These are phyloP conservation scores for Taeniopygia guttata DNA, from an alignment of 2,797 vertebrate genomes.

Conservation along the genomic window DNA sequence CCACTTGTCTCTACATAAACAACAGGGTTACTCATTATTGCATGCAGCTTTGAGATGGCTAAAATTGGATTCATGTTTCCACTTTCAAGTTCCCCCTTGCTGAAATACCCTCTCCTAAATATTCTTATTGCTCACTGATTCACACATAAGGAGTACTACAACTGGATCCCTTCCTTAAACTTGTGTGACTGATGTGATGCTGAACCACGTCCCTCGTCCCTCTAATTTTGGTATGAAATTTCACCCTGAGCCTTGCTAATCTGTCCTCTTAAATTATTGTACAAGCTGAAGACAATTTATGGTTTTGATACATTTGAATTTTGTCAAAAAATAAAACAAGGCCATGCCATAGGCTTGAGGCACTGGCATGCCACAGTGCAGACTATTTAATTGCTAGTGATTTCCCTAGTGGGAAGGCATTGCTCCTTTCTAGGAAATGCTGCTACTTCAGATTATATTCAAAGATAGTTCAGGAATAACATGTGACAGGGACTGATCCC, in stretches of 20 bases:
- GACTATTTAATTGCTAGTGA: not conserved
- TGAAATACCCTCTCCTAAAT: not conserved
- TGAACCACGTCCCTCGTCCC: not conserved
- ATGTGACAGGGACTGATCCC: not conserved
- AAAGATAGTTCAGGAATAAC: not conserved
- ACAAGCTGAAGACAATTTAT: not conserved
- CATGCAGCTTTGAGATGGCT: not conserved
- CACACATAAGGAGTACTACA: not conserved
- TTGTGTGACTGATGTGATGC: not conserved
- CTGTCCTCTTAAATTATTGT: not conserved
- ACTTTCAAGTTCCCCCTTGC: not conserved
- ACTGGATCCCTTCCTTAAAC: not conserved
- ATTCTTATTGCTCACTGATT: not conserved
- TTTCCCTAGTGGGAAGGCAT: not conserved
- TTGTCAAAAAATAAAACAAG: not conserved
- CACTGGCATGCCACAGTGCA: not conserved
- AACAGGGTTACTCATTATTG: not conserved
- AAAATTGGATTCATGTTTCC: not conserved
- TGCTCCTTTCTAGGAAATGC: not conserved
- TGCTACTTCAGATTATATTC: slow-evolving; percentile 2
- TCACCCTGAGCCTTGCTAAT: not conserved
- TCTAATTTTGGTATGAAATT: not conserved
- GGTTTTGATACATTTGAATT: not conserved
- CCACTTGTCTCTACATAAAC: not conserved
- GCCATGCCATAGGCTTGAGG: not conserved